A percentile compares a stretch with the other conserved stretches of the same genome.
Conservation (phyloP, 1,140 invertebrate species). For the Megathymus violae region DNA sequence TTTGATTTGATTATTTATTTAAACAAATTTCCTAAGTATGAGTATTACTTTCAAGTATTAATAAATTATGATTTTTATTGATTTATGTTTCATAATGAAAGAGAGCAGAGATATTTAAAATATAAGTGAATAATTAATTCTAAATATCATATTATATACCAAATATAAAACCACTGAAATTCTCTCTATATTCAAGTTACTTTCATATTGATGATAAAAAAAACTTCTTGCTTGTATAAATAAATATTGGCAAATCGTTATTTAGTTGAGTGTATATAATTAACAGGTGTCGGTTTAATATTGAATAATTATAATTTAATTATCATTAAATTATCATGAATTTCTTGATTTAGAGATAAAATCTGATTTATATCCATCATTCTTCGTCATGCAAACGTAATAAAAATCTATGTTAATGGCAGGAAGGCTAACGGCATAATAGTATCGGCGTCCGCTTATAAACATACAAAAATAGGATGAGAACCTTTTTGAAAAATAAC, state of each 20-base stretch:
- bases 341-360: constrained; percentile 13
- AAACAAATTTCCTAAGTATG: too few relatives aligned
- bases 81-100: not conserved
- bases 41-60: constrained; percentile 24
- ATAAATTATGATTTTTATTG: not conserved
- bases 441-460: constrained; percentile 1
- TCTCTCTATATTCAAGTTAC: too few relatives aligned
- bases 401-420: constrained; percentile 17
- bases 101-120: not conserved
- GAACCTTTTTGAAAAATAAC: constrained; percentile 7
- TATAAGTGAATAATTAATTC: not conserved
- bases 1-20: constrained; percentile 42
- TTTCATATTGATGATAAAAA: too few relatives aligned
- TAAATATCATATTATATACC: not conserved
- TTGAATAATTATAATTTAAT: not conserved
- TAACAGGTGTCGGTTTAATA: too few relatives aligned
- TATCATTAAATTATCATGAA: constrained; percentile 13
- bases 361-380: constrained; percentile 12
- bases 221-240: not conserved
- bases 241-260: not conserved
- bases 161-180: too few relatives aligned
- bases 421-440: constrained; percentile 10
- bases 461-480: constrained; percentile 32
- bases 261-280: too few relatives aligned
- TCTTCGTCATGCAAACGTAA: constrained; percentile 10